Evolutionary conservation across 2,797 vertebrate genomes (phyloP), one percentile per base, ranked within the genome.

Genomic region (Enteromius paludinosus): DNA sequence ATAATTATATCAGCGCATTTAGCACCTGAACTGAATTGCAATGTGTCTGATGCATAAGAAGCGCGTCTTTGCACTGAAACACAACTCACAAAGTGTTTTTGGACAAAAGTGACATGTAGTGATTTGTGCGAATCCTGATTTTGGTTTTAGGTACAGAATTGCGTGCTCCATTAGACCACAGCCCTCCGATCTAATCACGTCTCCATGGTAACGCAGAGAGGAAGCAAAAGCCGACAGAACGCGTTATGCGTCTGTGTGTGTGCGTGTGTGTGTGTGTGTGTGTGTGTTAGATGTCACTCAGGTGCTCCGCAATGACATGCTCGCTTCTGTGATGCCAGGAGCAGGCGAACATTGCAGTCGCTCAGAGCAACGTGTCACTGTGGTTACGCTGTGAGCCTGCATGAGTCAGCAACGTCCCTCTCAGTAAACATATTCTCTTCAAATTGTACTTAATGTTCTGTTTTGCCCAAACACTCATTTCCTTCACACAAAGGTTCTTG

Each of bases 181-280:
- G 52, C 14, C 65, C 72, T 33, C 84, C 10, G 59, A 82, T 83
- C 49, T 70, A 47, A 77, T 77, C 73, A 70, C 2, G 30, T 83
- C 64, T 61, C 81, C 81, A 83, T 83, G 81, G 73, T 69, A 77
- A 83, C 73, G 38, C 20, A 17, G 38, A 77, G 38, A 77, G 64
- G 54, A 70, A 77, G 72, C 25, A 59, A 33, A 68, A 69, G 56
- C 10, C 4, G 15, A 4, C n/a, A 18, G 70, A 41, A 52, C 5
- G 1, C 10, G n/a, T 65, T 64, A 15, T 65, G 43, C 0, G 0
- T 65, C 30, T 45, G 18, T 41, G 45, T 45, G 61, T 5, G 23
- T 35, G 33, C 7, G 35, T 38, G 35, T 38, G 38, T 38, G 38
- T 38, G 38, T 43, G 43, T 45, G 43, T 43, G 41, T 43, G 10